phyloP scores from a whole-genome alignment of 1,140 invertebrate genomes.

The Oscheius sp. region DNA sequence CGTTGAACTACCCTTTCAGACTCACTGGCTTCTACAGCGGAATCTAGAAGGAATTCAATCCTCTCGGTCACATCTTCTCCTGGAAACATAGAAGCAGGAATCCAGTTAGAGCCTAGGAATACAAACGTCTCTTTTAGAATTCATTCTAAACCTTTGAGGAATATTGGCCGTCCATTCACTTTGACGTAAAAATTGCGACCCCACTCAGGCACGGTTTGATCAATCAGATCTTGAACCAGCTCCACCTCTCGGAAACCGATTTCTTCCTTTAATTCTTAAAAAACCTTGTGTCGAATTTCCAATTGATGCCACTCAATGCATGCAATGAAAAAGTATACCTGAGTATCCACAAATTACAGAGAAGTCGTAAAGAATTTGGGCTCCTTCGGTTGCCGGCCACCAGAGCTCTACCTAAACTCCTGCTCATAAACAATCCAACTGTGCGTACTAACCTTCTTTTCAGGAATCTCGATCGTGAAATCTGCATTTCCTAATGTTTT shows the following conservation, averaged over 20 bases:
- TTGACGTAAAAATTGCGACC: constrained; percentile 83
- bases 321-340: too few relatives aligned
- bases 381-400: constrained; percentile 93
- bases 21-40: constrained; percentile 70
- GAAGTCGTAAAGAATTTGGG: constrained; percentile 68
- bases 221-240: constrained; percentile 71
- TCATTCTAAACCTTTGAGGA: constrained; percentile 78
- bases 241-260: constrained; percentile 81
- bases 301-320: too few relatives aligned
- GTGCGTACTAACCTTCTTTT: neutral
- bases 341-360: constrained; percentile 6
- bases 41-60: constrained; percentile 68
- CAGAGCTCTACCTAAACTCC: constrained; percentile 58
- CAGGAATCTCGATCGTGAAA: constrained; percentile 10
- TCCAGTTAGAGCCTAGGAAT: constrained; percentile 76
- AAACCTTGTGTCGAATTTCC: neutral
- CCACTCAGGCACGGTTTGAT: constrained; percentile 57
- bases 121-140: neutral
- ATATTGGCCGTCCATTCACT: constrained; percentile 83
- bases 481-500: neutral
- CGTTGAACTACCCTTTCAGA: neutral
- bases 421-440: constrained; percentile 13
- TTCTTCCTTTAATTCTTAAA: neutral
- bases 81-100: constrained; percentile 82
- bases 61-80: constrained; percentile 57